Conservation (phyloP, 2,113 vertebrate species). For the Ammospiza nelsoni region DNA sequence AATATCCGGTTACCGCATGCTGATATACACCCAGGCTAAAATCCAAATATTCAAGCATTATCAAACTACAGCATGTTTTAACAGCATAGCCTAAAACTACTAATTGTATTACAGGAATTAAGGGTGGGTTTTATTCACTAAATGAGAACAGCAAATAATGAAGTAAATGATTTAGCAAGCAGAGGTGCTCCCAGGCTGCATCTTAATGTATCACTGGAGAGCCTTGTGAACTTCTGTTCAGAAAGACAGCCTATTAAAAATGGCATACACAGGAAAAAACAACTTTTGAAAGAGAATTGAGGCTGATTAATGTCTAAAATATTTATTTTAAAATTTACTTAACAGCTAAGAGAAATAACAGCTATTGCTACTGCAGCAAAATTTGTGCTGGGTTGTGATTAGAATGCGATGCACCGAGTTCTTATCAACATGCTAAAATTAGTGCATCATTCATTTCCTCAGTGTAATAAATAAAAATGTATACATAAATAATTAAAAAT, state of each 20-base stretch:
- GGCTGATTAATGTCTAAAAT: neutral
- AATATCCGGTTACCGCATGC: neutral
- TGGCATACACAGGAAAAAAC: neutral
- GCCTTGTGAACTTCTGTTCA: neutral
- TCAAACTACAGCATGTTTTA: neutral
- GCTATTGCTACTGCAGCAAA: neutral
- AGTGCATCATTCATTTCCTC: neutral
- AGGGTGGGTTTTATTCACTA: neutral
- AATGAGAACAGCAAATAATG: neutral
- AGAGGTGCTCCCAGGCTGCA: neutral
- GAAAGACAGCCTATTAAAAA: neutral
- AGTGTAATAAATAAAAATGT: neutral
- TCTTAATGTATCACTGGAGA: neutral
- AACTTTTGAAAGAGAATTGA: neutral
- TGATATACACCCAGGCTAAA: neutral
- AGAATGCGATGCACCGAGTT: neutral
- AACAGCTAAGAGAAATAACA: rapidly evolving
- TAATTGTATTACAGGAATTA: neutral
- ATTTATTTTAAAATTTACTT: neutral
- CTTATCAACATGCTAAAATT: neutral
- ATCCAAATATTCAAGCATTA: neutral
- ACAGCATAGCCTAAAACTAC: neutral
- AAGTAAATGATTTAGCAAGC: neutral
- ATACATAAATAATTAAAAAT: neutral
- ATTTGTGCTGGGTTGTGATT: neutral